A percentile compares a stretch with the other conserved stretches of the same genome.
Evolutionary conservation across 2,113 vertebrate genomes (phyloP).

Genomic region (Peucedramus taeniatus): DNA sequence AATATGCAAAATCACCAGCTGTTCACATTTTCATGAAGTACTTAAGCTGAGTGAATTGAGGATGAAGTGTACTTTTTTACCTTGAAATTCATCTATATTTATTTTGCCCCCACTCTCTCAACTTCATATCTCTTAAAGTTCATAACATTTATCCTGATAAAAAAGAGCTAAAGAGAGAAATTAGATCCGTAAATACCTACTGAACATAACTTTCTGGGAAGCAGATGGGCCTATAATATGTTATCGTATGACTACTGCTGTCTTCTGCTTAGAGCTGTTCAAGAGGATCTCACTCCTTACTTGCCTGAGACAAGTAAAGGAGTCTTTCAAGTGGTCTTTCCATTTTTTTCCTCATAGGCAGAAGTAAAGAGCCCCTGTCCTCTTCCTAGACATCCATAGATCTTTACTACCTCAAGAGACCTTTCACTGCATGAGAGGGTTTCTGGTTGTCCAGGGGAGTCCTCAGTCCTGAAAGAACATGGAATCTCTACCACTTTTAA

Average conservation of each 20-base stretch:
- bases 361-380: background rate
- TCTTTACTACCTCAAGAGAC: background rate
- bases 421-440: background rate
- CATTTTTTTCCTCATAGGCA: background rate
- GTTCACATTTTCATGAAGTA: slow-evolving; percentile 30
- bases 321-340: background rate
- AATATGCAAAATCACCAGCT: slow-evolving; percentile 54
- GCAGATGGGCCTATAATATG: background rate
- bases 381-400: background rate
- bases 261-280: background rate
- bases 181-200: background rate
- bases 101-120: background rate
- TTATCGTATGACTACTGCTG: background rate
- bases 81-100: slow-evolving; percentile 15
- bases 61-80: slow-evolving; percentile 2
- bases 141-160: background rate
- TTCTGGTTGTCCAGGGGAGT: background rate
- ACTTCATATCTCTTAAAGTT: slow-evolving; percentile 7
- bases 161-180: slow-evolving; percentile 18
- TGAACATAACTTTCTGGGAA: slow-evolving; percentile 12
- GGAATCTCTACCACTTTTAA: background rate
- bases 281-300: background rate
- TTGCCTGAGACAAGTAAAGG: background rate
- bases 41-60: slow-evolving; percentile 10
- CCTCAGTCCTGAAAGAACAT: background rate